Percentiles rank a stretch among this genome's conserved stretches.
These are phyloP conservation scores for Gasteruption jaculator DNA, from an alignment of 2,888 invertebrate genomes.

Conservation along the genomic window DNA sequence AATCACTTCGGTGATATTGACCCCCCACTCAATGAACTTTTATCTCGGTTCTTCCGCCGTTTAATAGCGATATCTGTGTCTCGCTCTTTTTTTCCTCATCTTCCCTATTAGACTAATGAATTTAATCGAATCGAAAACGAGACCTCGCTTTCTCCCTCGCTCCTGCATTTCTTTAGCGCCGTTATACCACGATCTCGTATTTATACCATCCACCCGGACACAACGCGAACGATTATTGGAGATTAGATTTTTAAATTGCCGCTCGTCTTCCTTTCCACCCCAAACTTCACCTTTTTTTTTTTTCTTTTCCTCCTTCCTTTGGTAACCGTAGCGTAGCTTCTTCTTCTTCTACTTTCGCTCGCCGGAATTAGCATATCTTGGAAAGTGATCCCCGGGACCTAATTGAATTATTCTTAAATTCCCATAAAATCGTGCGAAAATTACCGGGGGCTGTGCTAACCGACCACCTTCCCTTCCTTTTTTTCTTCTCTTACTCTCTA, in stretches of 20 bases:
- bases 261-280: conserved; percentile 16
- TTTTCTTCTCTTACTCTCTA: conserved; percentile 11
- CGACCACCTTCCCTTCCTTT: conserved; percentile 16
- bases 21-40: too few species aligned
- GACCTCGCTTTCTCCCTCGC: too few species aligned
- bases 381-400: conserved; percentile 48
- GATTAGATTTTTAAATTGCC: conserved; percentile 53
- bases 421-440: conserved; percentile 52
- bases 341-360: conserved; percentile 18
- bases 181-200: conserved; percentile 35
- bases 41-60: too few species aligned
- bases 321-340: conserved; percentile 3
- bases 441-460: conserved; percentile 33
- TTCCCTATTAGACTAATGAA: conserved; percentile 50
- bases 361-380: conserved; percentile 50
- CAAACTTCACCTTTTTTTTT: conserved; percentile 24
- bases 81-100: conserved; percentile 7
- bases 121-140: conserved; percentile 46
- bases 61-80: background rate
- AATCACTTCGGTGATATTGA: too few species aligned
- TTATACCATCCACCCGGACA: conserved; percentile 36
- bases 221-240: conserved; percentile 48
- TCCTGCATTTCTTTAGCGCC: too few species aligned
- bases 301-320: conserved; percentile 18
- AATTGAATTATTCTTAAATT: conserved; percentile 53